Percentiles rank a stretch among this genome's conserved stretches.
These are phyloP conservation scores for Premnoplex brunnescens DNA, from an alignment of 2,797 vertebrate species.

Conservation along the genomic window DNA sequence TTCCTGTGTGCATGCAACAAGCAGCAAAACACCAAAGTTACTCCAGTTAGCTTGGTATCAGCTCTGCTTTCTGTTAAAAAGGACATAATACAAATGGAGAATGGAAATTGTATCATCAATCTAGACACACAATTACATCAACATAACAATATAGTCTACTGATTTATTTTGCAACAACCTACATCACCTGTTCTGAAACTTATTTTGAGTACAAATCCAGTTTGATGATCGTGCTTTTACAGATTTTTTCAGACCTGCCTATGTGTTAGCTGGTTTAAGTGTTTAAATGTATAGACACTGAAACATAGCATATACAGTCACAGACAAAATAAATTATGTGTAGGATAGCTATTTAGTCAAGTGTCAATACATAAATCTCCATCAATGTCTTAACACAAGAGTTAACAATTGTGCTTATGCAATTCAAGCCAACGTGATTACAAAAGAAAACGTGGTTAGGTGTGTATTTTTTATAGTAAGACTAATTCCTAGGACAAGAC, in stretches of 20 bases:
- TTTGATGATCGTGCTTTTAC: background rate
- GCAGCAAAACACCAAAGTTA: slow-evolving; percentile 90
- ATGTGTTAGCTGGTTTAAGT: background rate
- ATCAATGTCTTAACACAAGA: background rate
- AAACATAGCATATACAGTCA: background rate
- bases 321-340: background rate
- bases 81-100: slow-evolving; percentile 82
- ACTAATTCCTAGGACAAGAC: background rate
- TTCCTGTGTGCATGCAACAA: slow-evolving; percentile 97
- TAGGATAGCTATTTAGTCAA: background rate
- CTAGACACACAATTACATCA: slow-evolving; percentile 72
- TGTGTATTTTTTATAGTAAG: background rate
- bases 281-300: background rate
- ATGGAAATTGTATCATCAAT: slow-evolving; percentile 80
- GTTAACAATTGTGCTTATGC: background rate
- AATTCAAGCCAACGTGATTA: background rate
- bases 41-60: slow-evolving; percentile 85
- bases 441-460: background rate
- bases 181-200: background rate
- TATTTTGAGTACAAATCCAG: background rate
- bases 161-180: slow-evolving; percentile 1
- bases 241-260: background rate
- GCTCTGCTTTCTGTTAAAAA: slow-evolving; percentile 86
- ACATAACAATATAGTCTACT: slow-evolving; percentile 62
- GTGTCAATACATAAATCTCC: background rate